These are phyloP conservation scores for Malurus splendens DNA, from an alignment of 2,797 vertebrate genomes.

Conservation along the genomic window DNA sequence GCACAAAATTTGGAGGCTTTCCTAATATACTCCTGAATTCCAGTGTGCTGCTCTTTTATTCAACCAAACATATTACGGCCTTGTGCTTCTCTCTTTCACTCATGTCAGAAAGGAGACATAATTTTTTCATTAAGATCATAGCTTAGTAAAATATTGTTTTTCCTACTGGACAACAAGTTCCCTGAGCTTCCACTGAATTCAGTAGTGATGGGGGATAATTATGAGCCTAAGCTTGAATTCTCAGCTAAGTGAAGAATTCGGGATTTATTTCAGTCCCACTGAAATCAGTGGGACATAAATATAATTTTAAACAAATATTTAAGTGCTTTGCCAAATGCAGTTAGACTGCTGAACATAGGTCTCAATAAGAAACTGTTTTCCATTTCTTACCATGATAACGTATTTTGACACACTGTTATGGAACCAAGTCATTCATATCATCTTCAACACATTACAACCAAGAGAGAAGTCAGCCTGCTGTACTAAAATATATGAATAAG, in stretches of 20 bases:
- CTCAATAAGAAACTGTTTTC: background rate
- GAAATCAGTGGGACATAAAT: background rate
- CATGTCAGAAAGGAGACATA: background rate
- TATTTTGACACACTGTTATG: slow-evolving; percentile 15
- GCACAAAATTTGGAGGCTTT: background rate
- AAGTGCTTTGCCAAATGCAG: background rate
- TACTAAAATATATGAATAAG: background rate
- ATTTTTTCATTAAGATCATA: background rate
- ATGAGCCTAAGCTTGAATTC: background rate
- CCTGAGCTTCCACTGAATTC: background rate
- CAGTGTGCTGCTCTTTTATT: background rate
- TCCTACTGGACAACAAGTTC: background rate
- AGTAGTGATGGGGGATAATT: background rate
- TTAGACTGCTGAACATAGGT: background rate
- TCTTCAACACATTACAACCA: background rate
- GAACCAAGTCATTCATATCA: background rate
- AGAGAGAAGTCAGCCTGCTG: background rate
- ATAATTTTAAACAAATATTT: background rate
- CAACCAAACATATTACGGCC: background rate
- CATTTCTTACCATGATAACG: background rate
- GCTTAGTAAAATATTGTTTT: background rate
- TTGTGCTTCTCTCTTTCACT: background rate
- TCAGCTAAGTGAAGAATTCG: background rate
- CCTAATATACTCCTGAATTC: background rate
- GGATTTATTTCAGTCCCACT: background rate